Evolutionary conservation across 2,113 vertebrate species (phyloP).

Genomic region (Tenebrosternarchus preto): DNA sequence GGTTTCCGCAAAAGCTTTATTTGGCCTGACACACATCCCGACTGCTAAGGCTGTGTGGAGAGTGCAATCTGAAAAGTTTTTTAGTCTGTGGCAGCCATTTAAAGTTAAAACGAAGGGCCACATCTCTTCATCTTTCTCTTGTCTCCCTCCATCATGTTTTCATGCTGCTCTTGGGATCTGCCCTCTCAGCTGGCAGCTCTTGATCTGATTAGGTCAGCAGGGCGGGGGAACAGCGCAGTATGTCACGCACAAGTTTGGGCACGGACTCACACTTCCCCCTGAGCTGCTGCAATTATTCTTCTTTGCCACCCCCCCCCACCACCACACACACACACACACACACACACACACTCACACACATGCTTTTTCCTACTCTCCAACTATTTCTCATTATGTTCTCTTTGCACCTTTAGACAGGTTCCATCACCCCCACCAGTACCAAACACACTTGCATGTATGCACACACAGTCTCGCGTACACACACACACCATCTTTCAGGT

Average conservation of each 20-base stretch:
- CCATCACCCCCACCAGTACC: not conserved
- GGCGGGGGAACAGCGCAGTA: not conserved
- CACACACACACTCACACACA: not conserved
- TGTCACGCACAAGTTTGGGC: not conserved
- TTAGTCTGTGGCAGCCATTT: constrained; percentile 5
- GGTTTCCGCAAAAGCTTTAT: constrained; percentile 48
- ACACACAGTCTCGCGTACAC: constrained; percentile 9
- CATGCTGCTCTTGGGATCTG: not conserved
- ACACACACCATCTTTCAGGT: constrained; percentile 56
- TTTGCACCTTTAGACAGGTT: constrained; percentile 61
- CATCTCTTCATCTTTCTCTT: constrained; percentile 24
- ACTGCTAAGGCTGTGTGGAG: not conserved
- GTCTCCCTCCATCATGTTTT: constrained; percentile 17
- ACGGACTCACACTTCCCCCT: constrained; percentile 60
- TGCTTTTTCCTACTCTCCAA: constrained; percentile 49
- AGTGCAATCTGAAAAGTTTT: constrained; percentile 28
- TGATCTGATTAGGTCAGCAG: constrained; percentile 35
- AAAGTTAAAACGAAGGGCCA: constrained; percentile 37
- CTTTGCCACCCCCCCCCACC: constrained; percentile 39
- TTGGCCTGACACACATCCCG: constrained; percentile 41
- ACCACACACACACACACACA: constrained; percentile 19
- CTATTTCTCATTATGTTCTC: constrained; percentile 68
- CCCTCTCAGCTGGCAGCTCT: not conserved
- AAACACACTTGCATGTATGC: constrained; percentile 17
- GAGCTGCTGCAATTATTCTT: constrained; percentile 72